These are phyloP conservation scores for Rhopilema esculentum DNA, from an alignment of 30 jellyfish, hydroid and myxozoan genomes.

Conservation along the genomic window DNA sequence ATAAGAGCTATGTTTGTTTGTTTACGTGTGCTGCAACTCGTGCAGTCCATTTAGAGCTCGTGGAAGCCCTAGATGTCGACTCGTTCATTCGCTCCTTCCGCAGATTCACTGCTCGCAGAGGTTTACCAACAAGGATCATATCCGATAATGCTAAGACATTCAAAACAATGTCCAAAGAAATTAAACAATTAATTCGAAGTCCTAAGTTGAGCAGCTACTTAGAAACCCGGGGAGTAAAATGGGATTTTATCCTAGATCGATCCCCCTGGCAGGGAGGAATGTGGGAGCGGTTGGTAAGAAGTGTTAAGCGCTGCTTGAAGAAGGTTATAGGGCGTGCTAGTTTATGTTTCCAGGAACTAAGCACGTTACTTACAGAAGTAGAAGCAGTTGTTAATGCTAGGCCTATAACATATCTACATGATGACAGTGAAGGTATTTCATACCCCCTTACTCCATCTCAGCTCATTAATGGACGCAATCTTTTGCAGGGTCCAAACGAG, in stretches of 20 bases:
- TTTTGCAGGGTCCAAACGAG: conserved; percentile 5
- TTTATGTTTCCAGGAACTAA: neutral
- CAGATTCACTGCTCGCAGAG: conserved; percentile 18
- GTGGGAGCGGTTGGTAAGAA: conserved; percentile 29
- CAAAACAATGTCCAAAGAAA: conserved; percentile 35
- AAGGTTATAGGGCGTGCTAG: neutral
- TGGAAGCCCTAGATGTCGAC: conserved; percentile 26
- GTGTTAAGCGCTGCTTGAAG: conserved; percentile 18
- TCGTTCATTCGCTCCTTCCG: conserved; percentile 18
- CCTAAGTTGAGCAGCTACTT: conserved; percentile 7
- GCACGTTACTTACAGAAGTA: neutral
- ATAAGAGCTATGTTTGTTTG: conserved; percentile 16
- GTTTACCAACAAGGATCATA: conserved; percentile 36
- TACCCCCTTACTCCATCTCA: conserved; percentile 16
- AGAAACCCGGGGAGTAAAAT: conserved; percentile 13
- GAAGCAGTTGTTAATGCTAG: neutral
- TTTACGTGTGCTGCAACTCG: conserved; percentile 27
- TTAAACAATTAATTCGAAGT: conserved; percentile 7
- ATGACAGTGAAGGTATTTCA: conserved; percentile 25
- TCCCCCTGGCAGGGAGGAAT: conserved; percentile 37
- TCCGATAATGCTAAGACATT: conserved; percentile 48
- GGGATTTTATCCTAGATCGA: conserved; percentile 14
- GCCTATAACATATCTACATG: neutral
- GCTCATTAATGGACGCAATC: neutral
- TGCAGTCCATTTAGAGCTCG: conserved; percentile 53